Base-by-base conservation (phyloP, 2,113 vertebrate genomes). In the Tichodroma muraria region DNA sequence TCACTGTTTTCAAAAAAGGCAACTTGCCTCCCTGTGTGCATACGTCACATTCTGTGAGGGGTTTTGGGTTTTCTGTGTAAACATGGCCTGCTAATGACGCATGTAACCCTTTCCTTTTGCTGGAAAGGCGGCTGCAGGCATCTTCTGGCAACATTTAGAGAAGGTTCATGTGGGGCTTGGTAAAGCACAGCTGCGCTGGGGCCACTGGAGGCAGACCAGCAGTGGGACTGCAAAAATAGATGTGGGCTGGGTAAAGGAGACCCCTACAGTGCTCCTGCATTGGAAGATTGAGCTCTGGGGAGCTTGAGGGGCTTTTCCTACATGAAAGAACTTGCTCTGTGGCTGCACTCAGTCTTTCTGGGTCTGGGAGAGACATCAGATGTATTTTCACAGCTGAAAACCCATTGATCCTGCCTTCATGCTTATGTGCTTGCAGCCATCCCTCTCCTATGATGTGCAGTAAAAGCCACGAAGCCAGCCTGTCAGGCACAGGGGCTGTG, bases 1-100 rank as follows among this genome's bases (percentile, higher is more conserved):
- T 94, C 82, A 88, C 93, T 75, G 83, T 80, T 95, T 95, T 86
- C 64, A 91, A 72, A 95, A 95, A 93, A 91, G 68, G 82, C 87
- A 95, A 71, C 75, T 54, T 93, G 95, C 94, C 92, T 93, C 68
- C 49, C 92, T 86, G 81, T 66, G 89, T 89, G 81, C 42, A 10
- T 65, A 88, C 5, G 7, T 95, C 97, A 95, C 28, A 8, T 86
- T 93, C 88, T 96, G 91, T 89, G 88, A 97, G 95, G 64, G 60
- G 4, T 76, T 70, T 84, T 93, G 54, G 6, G 37, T 88, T 83
- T 89, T 65, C 72, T 79, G 13, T 90, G 86, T 94, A 91, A 89
- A 80, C 56, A 49, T 0, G 7, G 42, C 45, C 72, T 23, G 81
- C 63, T 87, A 71, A 72, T 47, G 90, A 94, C 0, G 59, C 33